Base-by-base conservation (phyloP, 53 echinoderm and acorn worm species). In the Holothuria leucospilota region DNA sequence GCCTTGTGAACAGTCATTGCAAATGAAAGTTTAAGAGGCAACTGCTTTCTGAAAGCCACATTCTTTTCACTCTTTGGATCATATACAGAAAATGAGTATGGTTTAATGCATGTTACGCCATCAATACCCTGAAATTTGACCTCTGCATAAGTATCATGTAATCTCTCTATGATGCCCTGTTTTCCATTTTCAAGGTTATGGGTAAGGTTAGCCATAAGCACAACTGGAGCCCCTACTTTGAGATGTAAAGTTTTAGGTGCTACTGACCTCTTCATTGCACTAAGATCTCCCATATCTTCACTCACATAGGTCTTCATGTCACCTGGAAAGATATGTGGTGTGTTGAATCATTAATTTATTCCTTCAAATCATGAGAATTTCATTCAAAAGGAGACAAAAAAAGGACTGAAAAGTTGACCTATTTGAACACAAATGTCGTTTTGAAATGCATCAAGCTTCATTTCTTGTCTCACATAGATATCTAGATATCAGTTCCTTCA, bases 1-100 rank as follows among this genome's bases (percentile, higher is more conserved):
- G 82, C 82, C 34, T 40, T 82, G 25, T 82, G 82, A 1, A 82
- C 42, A 13, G 82, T 82, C 34, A 82, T 38, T 20, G 82, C 82
- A 82, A 82, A 82, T 34, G 39, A 34, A 16, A 82, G 38, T 2
- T 63, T 62, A 82, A 82, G 82, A 2, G 82, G 82, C 15, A 82
- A 26, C 64, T 82, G 82, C 42, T 63, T 82, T 39, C 82, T 62
- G 13, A 34, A 62, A 26, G 82, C 82, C 1, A 82, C 27, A 68
- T 68, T 27, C 26, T 27, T 21, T 14, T 27, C 69, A 1, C 13
- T n/a, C 13, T 68, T 68, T 0, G 0, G 21, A 68, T 27, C n/a
- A 27, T n/a, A 68, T 1, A 68, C 69, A 25, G 69, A 68, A 25
- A 68, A 68, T 1, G 26, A 14, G 69, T 21, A 68, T 3, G 69